Evolutionary conservation across 2,797 vertebrate genomes (phyloP), one percentile per base, ranked within the genome.

Genomic region (Semaprochilodus insignis): DNA sequence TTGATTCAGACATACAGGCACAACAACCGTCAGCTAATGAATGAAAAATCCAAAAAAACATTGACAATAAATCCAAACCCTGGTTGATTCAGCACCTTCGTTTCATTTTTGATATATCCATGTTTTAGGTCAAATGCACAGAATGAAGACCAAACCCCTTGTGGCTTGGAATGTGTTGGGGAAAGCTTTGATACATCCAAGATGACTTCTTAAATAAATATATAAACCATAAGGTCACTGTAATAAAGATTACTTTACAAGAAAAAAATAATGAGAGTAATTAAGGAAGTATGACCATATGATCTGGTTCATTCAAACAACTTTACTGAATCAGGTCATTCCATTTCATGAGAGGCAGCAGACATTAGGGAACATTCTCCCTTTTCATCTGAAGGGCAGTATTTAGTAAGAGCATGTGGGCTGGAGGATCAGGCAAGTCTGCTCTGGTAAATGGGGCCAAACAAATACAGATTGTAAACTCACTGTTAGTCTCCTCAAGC

Each of bases 351-450:
- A 36, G 44, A 80, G 55, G 27, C 23, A 19, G 16, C 19, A 6
- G 21, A 23, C n/a, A 80, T 83, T 74, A 21, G 55, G 8, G 59
- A 25, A 60, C 6, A 80, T 80, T 79, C 36, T 55, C 5, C 54
- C 27, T n/a, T 77, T 67, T 57, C 54, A 63, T 70, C 40, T 17
- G 63, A 59, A 95, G 90, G 94, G 60, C 86, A 89, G 91, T 94
- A 94, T 95, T 95, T 95, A 95, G 95, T 95, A 91, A 94, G 78
- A 89, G 66, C 80, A 84, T 92, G 34, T 87, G 78, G 76, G 78
- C 88, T 87, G 86, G 73, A 89, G 83, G 88, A 82, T 69, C 27
- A 66, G 57, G 63, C 93, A 94, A 91, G 94, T 95, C 91, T 87
- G 94, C 88, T 91, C 93, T 92, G 10, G 10, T 48, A 48, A 97